Base-by-base conservation (phyloP, 2,888 invertebrate species). In the Chloromyia formosa region DNA sequence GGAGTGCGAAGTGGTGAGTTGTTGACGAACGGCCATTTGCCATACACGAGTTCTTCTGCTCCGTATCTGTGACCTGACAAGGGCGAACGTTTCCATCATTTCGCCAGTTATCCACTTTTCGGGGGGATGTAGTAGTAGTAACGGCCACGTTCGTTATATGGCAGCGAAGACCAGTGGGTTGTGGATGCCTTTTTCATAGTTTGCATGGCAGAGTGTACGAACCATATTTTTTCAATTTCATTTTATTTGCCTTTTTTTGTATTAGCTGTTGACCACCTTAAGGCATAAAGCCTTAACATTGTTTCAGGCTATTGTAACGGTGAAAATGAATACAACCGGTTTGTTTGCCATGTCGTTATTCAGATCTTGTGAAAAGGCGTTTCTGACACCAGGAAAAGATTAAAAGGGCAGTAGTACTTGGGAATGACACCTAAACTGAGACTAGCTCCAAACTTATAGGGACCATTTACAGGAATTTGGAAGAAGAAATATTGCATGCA, bases 51-150 rank as follows among this genome's bases (percentile, higher is more conserved):
- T 4, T 35, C 7, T 40, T 40, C 62, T 10, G 40, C 62, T 40
- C 40, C 62, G 35, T 40, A 23, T 42, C 40, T 40, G 1, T 49
- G 45, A 66, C 45, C 66, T 66, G 66, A 49, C 66, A 64, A 64
- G 49, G 66, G 49, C 49, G 66, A 49, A 66, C 49, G 22, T 49
- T 66, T 66, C 45, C 45, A 66, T 66, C 20, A 66, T 66, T 49
- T 66, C 22, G 49, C 49, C 40, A 40, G 40, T 35, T 35, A 40
- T 62, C 40, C 62, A 62, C 40, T 62, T 62, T 62, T 3, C 0
- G 40, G 42, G 16, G 62, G 42, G 40, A 23, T 14, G n/a, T 16
- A 16, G 35, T 10, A 35, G n/a, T 16, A 16, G 35, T 10, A 27
- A 10, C 16, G n/a, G 9, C 14, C n/a, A 1, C 62, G 35, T 16